Conservation (phyloP, 2,113 vertebrate genomes). For the Lepus europaeus region DNA sequence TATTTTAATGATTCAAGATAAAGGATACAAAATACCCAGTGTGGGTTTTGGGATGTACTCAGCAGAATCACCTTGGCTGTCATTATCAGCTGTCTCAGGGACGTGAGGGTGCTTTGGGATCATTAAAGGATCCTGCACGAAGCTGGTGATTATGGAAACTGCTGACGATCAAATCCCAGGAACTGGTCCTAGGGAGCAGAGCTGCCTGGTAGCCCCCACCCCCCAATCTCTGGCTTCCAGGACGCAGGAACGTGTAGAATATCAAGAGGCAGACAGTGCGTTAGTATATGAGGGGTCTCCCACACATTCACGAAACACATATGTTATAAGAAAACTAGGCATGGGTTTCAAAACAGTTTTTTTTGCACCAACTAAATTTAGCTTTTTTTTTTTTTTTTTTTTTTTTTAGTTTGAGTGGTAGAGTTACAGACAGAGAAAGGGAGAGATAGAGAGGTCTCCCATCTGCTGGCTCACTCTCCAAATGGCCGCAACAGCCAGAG, state of each 20-base stretch:
- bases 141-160: background rate
- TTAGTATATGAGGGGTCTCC: background rate
- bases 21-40: constrained; percentile 36
- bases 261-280: background rate
- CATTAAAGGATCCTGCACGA: background rate
- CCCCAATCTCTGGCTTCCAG: background rate
- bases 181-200: background rate
- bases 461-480: too few species aligned
- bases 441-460: too few species aligned
- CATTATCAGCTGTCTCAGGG: background rate
- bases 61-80: background rate
- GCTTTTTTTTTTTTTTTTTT: too few species aligned
- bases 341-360: too few species aligned
- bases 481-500: too few species aligned
- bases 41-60: background rate
- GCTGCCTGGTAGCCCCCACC: fast-evolving
- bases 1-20: constrained; percentile 61
- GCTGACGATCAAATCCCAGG: background rate
- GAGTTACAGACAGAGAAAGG: too few species aligned
- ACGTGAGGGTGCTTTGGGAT: background rate
- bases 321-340: too few species aligned
- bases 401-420: too few species aligned
- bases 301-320: too few species aligned
- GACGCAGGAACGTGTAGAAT: background rate
- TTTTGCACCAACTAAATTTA: too few species aligned